phyloP scores from a whole-genome alignment of 2,888 invertebrate genomes.

The Netelia fuscicornis region DNA sequence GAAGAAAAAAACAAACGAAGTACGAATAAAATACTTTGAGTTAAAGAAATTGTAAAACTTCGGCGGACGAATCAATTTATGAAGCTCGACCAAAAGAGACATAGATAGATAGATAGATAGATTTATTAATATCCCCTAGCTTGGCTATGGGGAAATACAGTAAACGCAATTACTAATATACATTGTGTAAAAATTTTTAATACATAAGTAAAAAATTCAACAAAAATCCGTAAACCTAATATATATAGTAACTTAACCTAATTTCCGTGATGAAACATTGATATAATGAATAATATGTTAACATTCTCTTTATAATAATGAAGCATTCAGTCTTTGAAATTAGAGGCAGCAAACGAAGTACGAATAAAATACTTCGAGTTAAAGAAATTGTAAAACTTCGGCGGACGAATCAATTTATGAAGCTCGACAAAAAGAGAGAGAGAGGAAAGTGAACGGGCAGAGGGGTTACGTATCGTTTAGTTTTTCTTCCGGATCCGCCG shows the following conservation, averaged over 20 bases:
- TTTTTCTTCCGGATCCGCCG: conserved; percentile 2
- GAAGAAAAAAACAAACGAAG: background rate
- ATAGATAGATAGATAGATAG: no score
- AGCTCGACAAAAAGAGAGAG: conserved; percentile 32
- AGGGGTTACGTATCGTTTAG: conserved; percentile 14
- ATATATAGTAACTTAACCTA: no score
- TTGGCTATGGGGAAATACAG: no score
- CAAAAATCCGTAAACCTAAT: no score
- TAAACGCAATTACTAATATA: no score
- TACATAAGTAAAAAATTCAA: no score
- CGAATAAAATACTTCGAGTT: conserved; percentile 41
- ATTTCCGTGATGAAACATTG: no score
- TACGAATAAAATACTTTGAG: conserved; percentile 32
- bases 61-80: conserved; percentile 68
- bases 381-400: conserved; percentile 64
- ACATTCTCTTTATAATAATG: no score
- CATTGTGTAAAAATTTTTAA: no score
- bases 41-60: conserved; percentile 65
- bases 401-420: conserved; percentile 69
- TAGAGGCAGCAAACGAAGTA: background rate
- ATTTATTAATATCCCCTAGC: no score
- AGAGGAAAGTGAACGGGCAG: conserved; percentile 16
- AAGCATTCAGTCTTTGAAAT: no score
- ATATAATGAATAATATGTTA: no score
- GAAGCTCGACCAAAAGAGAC: conserved; percentile 46